Percentiles rank a stretch among this genome's conserved stretches.
Evolutionary conservation across 2,113 vertebrate species (phyloP).

Genomic region (Rhynchomys soricoides): DNA sequence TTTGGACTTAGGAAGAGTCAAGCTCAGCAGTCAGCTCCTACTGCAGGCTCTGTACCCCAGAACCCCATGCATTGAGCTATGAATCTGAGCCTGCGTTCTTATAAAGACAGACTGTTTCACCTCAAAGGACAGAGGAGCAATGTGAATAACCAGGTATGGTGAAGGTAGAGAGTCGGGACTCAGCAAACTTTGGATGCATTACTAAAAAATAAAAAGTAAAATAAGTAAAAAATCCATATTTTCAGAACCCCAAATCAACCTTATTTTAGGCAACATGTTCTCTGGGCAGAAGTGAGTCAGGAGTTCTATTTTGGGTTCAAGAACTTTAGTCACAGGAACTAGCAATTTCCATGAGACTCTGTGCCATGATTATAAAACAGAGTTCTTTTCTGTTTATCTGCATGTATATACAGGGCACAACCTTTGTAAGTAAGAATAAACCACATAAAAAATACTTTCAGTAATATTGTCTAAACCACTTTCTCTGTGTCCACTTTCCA

Average conservation of each 20-base stretch:
- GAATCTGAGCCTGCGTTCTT: not conserved
- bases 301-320: conserved; percentile 69
- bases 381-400: conserved; percentile 53
- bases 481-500: conserved; percentile 3
- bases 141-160: not conserved
- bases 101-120: not conserved
- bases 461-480: not conserved
- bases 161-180: not conserved
- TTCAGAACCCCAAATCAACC: conserved; percentile 39
- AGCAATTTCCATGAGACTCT: conserved; percentile 54
- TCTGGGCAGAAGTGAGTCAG: conserved; percentile 73
- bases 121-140: not conserved
- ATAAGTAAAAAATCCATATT: not conserved
- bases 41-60: not conserved
- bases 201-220: conserved; percentile 31
- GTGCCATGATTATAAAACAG: conserved; percentile 56
- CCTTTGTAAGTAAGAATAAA: conserved; percentile 31
- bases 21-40: not conserved
- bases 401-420: not conserved
- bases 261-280: conserved; percentile 70
- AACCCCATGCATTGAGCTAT: not conserved
- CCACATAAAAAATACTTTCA: not conserved
- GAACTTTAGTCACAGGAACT: conserved; percentile 67
- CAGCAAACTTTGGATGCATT: not conserved
- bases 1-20: not conserved